These are phyloP conservation scores for Onychomys arenicola DNA, from an alignment of 2,797 vertebrate species.

Conservation along the genomic window DNA sequence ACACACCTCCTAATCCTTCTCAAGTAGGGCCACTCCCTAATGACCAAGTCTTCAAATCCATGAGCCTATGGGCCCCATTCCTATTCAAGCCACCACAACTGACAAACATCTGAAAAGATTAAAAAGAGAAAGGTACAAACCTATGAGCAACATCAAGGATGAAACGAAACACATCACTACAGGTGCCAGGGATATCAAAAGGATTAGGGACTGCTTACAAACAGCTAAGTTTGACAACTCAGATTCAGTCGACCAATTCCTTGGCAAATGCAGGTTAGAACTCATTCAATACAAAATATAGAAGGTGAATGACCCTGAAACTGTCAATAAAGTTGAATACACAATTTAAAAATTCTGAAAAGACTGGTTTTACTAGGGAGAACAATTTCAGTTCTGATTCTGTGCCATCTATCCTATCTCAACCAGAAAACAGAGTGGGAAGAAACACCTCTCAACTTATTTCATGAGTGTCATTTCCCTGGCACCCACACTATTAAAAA, in stretches of 20 bases:
- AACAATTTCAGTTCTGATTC: not conserved
- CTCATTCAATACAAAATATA: not conserved
- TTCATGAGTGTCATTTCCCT: not conserved
- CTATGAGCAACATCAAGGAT: not conserved
- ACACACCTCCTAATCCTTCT: not conserved
- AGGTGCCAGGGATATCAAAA: not conserved
- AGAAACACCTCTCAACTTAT: not conserved
- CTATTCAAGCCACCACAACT: not conserved
- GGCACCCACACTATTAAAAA: not conserved
- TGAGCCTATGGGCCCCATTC: not conserved
- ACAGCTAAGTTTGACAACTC: not conserved
- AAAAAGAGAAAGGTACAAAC: not conserved
- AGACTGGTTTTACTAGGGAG: not conserved
- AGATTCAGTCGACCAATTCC: not conserved
- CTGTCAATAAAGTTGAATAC: not conserved
- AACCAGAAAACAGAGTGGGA: not conserved
- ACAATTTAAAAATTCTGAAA: not conserved
- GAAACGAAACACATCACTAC: not conserved
- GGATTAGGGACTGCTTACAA: not conserved
- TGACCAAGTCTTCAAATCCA: not conserved
- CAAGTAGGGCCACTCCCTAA: not conserved
- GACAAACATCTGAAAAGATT: not conserved
- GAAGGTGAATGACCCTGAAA: conserved; percentile 1
- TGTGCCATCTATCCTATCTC: not conserved
- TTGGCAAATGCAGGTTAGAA: not conserved